A percentile compares a stretch with the other conserved stretches of the same genome.
Conservation (phyloP, 2,113 vertebrate genomes). For the Heteronetta atricapilla region DNA sequence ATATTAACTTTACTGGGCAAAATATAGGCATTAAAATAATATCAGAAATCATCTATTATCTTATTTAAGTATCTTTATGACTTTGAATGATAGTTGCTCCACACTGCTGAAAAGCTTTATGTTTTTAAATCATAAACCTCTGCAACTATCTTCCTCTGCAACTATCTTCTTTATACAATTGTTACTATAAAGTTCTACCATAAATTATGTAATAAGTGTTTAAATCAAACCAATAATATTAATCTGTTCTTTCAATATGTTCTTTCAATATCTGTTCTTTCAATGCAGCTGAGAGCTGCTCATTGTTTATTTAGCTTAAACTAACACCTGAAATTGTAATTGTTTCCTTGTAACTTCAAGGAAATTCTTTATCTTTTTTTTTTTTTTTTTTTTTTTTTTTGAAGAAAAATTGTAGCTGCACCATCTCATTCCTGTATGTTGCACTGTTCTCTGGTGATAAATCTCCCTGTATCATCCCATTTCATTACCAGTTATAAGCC, state of each 20-base stretch:
- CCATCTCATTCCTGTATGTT: background rate
- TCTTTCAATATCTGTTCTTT: background rate
- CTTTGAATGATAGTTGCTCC: constrained; percentile 11
- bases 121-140: background rate
- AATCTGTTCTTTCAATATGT: background rate
- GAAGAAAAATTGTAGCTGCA: background rate
- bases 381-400: background rate
- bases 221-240: background rate
- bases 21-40: constrained; percentile 4
- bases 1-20: background rate
- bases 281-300: background rate
- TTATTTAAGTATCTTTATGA: constrained; percentile 27
- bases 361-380: background rate
- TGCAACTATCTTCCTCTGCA: background rate
- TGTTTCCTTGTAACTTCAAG: background rate
- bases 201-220: constrained; percentile 35
- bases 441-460: background rate
- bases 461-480: background rate
- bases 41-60: constrained; percentile 34
- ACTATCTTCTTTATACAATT: background rate
- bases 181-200: background rate
- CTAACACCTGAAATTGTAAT: background rate
- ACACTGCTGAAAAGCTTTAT: background rate
- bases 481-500: background rate
- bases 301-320: constrained; percentile 46